Conservation (phyloP, 2,113 vertebrate species). For the Myocastor coypus region DNA sequence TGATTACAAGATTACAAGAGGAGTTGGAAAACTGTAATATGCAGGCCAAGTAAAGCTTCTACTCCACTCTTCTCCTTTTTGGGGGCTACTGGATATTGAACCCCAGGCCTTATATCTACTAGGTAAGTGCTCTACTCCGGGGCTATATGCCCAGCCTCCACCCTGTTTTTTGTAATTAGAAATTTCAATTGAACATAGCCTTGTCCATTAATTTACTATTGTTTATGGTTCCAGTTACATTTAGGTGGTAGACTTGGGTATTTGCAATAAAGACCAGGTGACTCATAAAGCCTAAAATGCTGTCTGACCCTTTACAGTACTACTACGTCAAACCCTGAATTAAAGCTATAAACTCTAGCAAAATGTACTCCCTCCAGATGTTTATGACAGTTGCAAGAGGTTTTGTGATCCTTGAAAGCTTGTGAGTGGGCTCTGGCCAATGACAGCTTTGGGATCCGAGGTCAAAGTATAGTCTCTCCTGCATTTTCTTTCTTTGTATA, state of each 20-base stretch:
- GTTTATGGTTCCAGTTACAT: not conserved
- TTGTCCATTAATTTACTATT: constrained; percentile 14
- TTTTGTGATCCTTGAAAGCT: constrained; percentile 33
- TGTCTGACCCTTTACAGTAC: not conserved
- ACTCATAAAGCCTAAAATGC: not conserved
- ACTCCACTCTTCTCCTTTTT: not conserved
- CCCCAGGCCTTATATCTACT: not conserved
- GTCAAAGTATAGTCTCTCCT: not conserved
- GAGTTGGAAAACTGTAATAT: not conserved
- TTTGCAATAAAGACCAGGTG: not conserved
- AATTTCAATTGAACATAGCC: constrained; percentile 28
- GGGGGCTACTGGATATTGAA: not conserved
- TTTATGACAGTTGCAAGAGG: constrained; percentile 20
- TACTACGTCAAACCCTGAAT: not conserved
- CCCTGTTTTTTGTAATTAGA: constrained; percentile 53
- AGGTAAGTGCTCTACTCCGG: not conserved
- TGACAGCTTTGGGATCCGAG: not conserved
- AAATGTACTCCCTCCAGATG: not conserved
- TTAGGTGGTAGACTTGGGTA: not conserved
- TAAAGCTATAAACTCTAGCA: not conserved
- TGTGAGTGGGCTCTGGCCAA: not conserved
- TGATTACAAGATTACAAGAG: not conserved
- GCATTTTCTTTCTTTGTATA: not conserved
- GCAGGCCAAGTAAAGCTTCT: not conserved
- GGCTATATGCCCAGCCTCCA: not conserved